Evolutionary conservation across 92 coral and sea anemone genomes (phyloP).

Genomic region (Plumapathes pennacea): DNA sequence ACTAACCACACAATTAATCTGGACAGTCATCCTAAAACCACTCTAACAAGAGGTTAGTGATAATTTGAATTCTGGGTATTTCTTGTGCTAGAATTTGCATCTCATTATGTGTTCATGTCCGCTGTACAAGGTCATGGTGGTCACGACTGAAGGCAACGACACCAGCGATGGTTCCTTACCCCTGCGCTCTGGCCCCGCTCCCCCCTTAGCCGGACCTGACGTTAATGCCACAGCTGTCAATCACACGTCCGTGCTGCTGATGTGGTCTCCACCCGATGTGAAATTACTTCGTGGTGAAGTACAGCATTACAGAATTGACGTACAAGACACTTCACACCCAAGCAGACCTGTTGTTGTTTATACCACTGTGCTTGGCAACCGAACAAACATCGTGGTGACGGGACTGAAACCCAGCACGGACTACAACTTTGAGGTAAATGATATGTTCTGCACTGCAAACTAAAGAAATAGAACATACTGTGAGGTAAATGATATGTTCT

Average conservation of each 20-base stretch:
- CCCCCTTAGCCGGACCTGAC: constrained; percentile 80
- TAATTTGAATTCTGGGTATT: too few relatives aligned
- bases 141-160: constrained; percentile 75
- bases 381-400: constrained; percentile 58
- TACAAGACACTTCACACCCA: constrained; percentile 42
- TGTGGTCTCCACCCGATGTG: constrained; percentile 79
- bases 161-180: constrained; percentile 75
- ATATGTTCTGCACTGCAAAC: too few relatives aligned
- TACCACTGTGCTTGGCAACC: constrained; percentile 64
- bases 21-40: too few relatives aligned
- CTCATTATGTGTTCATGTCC: background rate
- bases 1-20: too few relatives aligned
- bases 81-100: background rate
- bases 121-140: constrained; percentile 64
- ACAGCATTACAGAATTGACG: constrained; percentile 47
- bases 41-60: too few relatives aligned
- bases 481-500: too few relatives aligned
- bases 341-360: constrained; percentile 51
- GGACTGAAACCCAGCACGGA: constrained; percentile 78
- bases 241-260: constrained; percentile 75
- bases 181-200: constrained; percentile 82
- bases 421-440: constrained; percentile 79
- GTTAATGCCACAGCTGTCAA: constrained; percentile 86
- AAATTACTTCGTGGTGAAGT: constrained; percentile 69
- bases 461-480: too few relatives aligned